Evolutionary conservation across 2,797 vertebrate species (phyloP), one percentile per base, ranked within the genome.

Genomic region (Siniperca undulata): DNA sequence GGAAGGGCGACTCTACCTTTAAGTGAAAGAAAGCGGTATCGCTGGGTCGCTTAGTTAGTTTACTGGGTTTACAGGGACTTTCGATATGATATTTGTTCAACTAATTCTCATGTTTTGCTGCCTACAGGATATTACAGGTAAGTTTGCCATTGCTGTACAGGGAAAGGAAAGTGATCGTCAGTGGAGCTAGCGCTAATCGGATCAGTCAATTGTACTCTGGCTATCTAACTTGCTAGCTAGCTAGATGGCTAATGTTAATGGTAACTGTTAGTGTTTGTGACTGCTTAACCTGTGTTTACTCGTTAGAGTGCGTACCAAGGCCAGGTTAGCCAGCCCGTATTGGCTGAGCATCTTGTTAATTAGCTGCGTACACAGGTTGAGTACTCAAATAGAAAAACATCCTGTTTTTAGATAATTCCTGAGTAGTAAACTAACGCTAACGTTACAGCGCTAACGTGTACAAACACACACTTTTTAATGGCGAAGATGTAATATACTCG

Each of bases 1-100:
- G 82, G 87, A 88, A 91, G 89, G 76, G 85, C 88, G 89, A 77
- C 88, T 90, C 81, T 62, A 88, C 86, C 90, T 95, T 93, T 86
- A 94, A 95, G 91, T 78, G 80, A 70, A 86, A 90, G 48, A 79
- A 88, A 55, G 68, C 70, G 61, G 75, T 68, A 16, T 86, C 67
- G 76, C 88, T 78, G 82, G 74, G 42, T 72, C 74, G 56, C 44
- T 42, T 24, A 22, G 70, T 78, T 81, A 14, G 38, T 75, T 81
- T 1, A 53, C 27, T 69, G 82, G 77, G 38, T 16, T 30, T 36
- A 87, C 86, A 52, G 87, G 91, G 84, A 77, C 78, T 88, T 90
- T 87, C 91, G 90, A 91, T 85, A 96, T 95, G 94, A 80, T 89
- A 82, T 83, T 91, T 71, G 16, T 95, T 3, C 91, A 92, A 85